These are phyloP conservation scores for Urocynchramus pylzowi DNA, from an alignment of 2,113 vertebrate species.

Conservation along the genomic window DNA sequence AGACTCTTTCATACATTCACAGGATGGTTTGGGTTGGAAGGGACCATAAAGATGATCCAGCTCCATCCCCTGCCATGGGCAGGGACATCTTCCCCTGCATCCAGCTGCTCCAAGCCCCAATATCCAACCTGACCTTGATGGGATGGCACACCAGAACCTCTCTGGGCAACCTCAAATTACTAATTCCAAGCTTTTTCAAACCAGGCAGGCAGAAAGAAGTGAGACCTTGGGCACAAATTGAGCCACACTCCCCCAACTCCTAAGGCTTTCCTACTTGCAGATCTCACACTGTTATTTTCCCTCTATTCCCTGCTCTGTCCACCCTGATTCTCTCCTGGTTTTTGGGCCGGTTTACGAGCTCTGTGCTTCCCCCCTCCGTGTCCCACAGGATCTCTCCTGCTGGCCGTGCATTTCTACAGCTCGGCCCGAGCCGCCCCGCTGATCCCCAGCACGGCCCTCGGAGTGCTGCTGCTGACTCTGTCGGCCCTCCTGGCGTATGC, in stretches of 20 bases:
- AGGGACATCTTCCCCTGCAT: neutral
- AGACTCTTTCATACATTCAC: neutral
- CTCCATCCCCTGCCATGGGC: neutral
- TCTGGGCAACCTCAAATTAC: neutral
- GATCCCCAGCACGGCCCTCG: constrained; percentile 77
- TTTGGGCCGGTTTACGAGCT: neutral
- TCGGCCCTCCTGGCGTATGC: constrained; percentile 75
- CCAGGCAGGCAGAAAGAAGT: neutral
- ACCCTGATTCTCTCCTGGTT: neutral
- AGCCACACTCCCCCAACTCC: neutral
- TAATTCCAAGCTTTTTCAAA: neutral
- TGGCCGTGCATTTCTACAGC: constrained; percentile 79
- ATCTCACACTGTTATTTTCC: neutral
- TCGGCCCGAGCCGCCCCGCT: constrained; percentile 28
- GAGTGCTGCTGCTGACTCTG: constrained; percentile 77
- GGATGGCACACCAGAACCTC: neutral
- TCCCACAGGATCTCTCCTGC: constrained; percentile 77
- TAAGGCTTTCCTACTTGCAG: neutral
- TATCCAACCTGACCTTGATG: neutral
- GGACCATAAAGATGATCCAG: neutral
- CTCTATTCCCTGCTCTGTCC: neutral
- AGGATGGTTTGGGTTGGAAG: neutral
- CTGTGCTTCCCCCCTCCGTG: neutral
- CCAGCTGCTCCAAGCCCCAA: neutral
- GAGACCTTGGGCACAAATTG: neutral